Conservation (phyloP, 2,113 vertebrate species). For the Megatriorchis doriae region DNA sequence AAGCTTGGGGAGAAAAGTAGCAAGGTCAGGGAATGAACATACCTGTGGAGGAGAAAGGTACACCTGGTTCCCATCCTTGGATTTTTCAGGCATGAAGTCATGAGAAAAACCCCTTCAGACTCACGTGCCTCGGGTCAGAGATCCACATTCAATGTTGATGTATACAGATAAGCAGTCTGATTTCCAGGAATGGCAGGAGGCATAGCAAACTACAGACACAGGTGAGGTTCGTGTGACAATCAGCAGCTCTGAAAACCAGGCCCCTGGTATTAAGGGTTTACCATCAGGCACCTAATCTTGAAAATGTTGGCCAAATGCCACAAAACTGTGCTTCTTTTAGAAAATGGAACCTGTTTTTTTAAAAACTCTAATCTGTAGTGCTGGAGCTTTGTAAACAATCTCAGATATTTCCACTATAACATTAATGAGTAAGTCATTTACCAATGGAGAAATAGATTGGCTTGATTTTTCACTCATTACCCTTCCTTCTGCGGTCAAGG, state of each 20-base stretch:
- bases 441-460: background rate
- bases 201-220: background rate
- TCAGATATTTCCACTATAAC: background rate
- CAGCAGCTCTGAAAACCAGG: background rate
- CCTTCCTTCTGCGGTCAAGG: background rate
- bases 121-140: background rate
- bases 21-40: background rate
- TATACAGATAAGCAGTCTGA: background rate
- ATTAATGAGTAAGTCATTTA: background rate
- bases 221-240: background rate
- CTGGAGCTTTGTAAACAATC: background rate
- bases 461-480: background rate
- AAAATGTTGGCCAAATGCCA: background rate
- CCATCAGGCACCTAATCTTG: background rate
- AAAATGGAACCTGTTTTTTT: background rate
- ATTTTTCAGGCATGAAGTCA: background rate
- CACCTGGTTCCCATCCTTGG: background rate
- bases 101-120: background rate
- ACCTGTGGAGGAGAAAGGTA: background rate
- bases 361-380: background rate
- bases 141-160: background rate
- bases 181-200: background rate
- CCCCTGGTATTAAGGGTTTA: background rate
- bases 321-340: background rate
- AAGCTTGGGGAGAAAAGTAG: background rate